phyloP scores from a whole-genome alignment of 2,888 invertebrate genomes.

The Pachycephus smyrnensis region DNA sequence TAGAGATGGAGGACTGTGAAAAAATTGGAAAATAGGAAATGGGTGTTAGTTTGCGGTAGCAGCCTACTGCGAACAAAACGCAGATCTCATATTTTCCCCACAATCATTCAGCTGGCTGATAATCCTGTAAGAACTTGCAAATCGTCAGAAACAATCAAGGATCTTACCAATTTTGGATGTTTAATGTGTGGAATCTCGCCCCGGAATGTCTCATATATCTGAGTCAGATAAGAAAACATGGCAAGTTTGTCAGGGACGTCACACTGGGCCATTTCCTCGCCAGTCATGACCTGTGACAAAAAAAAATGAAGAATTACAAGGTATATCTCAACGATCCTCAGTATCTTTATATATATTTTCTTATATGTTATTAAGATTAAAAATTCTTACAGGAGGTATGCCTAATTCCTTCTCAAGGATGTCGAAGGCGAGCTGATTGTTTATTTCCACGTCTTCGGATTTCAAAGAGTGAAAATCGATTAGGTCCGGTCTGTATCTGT shows the following conservation, averaged over 20 bases:
- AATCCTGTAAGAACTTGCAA: neutral
- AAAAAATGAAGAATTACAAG: conserved; percentile 12
- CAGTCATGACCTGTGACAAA: conserved; percentile 73
- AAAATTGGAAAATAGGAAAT: neutral
- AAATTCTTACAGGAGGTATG: conserved; percentile 69
- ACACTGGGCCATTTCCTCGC: conserved; percentile 80
- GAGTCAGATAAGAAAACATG: conserved; percentile 86
- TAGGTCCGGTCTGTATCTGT: conserved; percentile 91
- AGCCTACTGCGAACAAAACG: neutral
- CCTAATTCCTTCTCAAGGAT: conserved; percentile 88
- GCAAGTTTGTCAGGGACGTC: conserved; percentile 79
- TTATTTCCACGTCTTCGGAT: conserved; percentile 74
- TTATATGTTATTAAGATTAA: neutral
- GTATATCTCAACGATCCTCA: neutral
- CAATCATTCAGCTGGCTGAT: neutral
- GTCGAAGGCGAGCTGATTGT: conserved; percentile 88
- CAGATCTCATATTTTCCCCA: neutral
- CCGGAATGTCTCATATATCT: conserved; percentile 90
- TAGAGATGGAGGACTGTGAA: neutral
- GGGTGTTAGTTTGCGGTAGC: neutral
- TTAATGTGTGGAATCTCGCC: conserved; percentile 90
- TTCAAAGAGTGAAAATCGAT: conserved; percentile 79
- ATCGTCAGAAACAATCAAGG: neutral
- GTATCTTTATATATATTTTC: neutral
- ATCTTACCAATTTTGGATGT: conserved; percentile 77